phyloP scores from a whole-genome alignment of 2,888 invertebrate genomes.

The Hipparchia sbordonii region DNA sequence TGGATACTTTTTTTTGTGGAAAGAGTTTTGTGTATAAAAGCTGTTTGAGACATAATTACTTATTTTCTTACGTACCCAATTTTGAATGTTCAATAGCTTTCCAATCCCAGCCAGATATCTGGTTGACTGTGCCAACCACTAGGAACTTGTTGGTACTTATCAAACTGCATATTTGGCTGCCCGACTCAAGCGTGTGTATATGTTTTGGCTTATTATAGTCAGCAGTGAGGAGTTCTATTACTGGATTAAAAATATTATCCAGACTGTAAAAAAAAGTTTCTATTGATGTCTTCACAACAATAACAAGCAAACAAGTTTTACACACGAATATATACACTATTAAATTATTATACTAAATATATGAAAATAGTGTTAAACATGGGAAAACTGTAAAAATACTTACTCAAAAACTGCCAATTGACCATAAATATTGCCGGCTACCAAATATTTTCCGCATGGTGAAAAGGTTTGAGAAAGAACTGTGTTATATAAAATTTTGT shows the following conservation, averaged over 20 bases:
- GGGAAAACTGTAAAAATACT: constrained; percentile 57
- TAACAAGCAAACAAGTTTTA: not conserved
- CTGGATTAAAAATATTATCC: constrained; percentile 83
- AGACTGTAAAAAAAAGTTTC: constrained; percentile 73
- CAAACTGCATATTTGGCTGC: constrained; percentile 87
- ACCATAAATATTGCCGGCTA: constrained; percentile 93
- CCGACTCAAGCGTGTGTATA: constrained; percentile 81
- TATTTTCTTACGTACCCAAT: constrained; percentile 58
- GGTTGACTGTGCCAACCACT: constrained; percentile 88
- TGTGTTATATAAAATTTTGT: constrained; percentile 89
- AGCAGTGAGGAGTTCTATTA: constrained; percentile 78
- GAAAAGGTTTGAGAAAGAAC: constrained; percentile 92
- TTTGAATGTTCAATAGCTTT: constrained; percentile 85
- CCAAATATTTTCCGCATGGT: constrained; percentile 91
- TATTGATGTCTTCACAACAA: not conserved
- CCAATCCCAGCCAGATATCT: constrained; percentile 90
- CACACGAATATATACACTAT: not conserved
- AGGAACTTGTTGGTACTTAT: constrained; percentile 86
- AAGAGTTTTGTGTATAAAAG: no score
- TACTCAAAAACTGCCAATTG: constrained; percentile 92
- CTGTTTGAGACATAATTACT: no score
- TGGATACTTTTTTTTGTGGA: not conserved
- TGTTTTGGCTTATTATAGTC: constrained; percentile 85
- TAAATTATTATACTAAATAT: no score
- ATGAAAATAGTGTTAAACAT: not conserved